Percentiles rank a stretch among this genome's conserved stretches.
Conservation (phyloP, 2,888 invertebrate species). For the Calliphora vomitoria region DNA sequence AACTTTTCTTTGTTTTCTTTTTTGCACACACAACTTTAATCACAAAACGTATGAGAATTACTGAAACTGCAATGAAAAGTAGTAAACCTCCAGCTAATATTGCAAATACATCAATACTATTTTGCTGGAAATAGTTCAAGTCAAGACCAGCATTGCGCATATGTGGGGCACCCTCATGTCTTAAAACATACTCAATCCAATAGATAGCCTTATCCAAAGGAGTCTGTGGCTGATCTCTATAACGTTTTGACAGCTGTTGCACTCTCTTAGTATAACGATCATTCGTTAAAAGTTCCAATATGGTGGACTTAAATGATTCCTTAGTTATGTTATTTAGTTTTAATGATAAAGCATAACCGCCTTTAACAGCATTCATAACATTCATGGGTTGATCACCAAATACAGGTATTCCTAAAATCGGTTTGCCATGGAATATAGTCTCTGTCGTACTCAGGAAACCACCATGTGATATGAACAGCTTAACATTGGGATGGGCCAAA, state of each 20-base stretch:
- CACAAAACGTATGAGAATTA: background rate
- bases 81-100: conserved; percentile 60
- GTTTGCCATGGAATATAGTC: conserved; percentile 83
- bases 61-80: background rate
- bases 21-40: background rate
- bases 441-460: conserved; percentile 85
- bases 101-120: conserved; percentile 52
- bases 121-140: background rate
- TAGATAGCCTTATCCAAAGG: conserved; percentile 49
- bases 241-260: background rate
- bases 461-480: conserved; percentile 86
- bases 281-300: conserved; percentile 75
- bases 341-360: conserved; percentile 77
- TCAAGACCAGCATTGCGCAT: conserved; percentile 4
- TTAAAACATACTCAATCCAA: conserved; percentile 54
- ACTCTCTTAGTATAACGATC: conserved; percentile 74
- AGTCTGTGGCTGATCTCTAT: conserved; percentile 33
- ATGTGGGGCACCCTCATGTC: conserved; percentile 53
- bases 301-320: conserved; percentile 56
- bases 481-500: conserved; percentile 84
- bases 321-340: conserved; percentile 52
- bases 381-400: conserved; percentile 83
- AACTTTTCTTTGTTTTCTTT: background rate
- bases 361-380: conserved; percentile 77
- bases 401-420: conserved; percentile 83